Base-by-base conservation (phyloP, 2,113 vertebrate genomes). In the Probosciger aterrimus region DNA sequence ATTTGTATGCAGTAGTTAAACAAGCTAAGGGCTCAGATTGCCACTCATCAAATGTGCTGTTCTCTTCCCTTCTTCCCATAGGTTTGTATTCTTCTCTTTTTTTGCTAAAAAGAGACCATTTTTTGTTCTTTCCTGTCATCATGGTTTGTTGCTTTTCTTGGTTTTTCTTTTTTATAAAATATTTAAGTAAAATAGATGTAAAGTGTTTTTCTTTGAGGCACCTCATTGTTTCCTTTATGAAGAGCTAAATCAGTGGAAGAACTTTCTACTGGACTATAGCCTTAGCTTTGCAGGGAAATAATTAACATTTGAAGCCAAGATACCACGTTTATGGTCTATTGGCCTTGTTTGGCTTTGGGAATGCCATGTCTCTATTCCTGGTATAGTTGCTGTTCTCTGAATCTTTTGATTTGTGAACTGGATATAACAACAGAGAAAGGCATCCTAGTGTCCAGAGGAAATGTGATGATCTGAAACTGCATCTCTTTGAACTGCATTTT, bases 221-320 rank as follows among this genome's bases (percentile, higher is more conserved):
- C 1, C 4, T 86, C 47, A 60, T 46, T 90, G 31, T 75, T 95
- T 92, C 19, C 19, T 88, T 92, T 73, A 57, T 79, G 69, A 86
- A 84, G 39, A 93, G n/a, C 49, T 90, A 82, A 84, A 82, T 92
- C 71, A 83, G 17, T 86, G 82, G 68, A 78, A 92, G 47, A 80
- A 44, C 62, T 95, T 95, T 64, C 22, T 31, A 19, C 23, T 80
- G 71, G 31, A 50, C 28, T 86, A 85, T 37, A 69, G 62, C 33
- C 44, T 90, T 18, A 88, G 30, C 20, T 92, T 92, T 93, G n/a
- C n/a, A 69, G 69, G 16, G n/a, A 91, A 81, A 50, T 94, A 95
- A 95, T 92, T 74, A 52, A 2, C 24, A 37, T 68, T 73, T 69
- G 65, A 94, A 92, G 83, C 88, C 86, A 86, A 94, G 47, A 76